phyloP scores from a whole-genome alignment of 1,140 invertebrate species.

The Physella acuta region DNA sequence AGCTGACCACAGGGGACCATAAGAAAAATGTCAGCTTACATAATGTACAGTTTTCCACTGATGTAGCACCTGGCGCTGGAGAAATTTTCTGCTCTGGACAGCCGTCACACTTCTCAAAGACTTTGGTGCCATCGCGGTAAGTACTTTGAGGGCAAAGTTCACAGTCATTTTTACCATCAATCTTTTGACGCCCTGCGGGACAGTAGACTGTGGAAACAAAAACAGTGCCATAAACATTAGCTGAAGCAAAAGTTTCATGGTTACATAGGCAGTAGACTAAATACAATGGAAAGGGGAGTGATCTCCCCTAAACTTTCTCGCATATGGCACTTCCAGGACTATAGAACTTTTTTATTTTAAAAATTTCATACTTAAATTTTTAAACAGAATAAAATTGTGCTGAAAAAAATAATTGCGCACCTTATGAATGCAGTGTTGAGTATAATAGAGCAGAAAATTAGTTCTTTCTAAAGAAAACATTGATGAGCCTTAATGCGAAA shows the following conservation, averaged over 20 bases:
- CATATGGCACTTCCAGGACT: too few relatives aligned
- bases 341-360: too few relatives aligned
- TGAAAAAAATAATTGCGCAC: too few relatives aligned
- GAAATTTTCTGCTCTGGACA: conserved; percentile 24
- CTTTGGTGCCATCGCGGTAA: conserved; percentile 22
- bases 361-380: too few relatives aligned
- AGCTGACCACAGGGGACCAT: background rate
- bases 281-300: too few relatives aligned
- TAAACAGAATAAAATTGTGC: too few relatives aligned
- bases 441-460: too few relatives aligned
- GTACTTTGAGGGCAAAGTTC: conserved; percentile 15
- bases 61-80: background rate
- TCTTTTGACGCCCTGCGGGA: conserved; percentile 28
- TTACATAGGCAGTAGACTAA: too few relatives aligned
- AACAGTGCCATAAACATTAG: background rate
- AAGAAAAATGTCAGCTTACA: conserved; percentile 20
- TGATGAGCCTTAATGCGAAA: too few relatives aligned
- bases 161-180: conserved; percentile 7
- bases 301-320: too few relatives aligned
- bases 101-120: conserved; percentile 15
- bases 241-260: background rate
- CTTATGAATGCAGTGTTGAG: too few relatives aligned
- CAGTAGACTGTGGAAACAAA: conserved; percentile 27
- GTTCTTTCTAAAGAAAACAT: too few relatives aligned
- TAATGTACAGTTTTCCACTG: conserved; percentile 15